These are phyloP conservation scores for Porites lutea DNA, from an alignment of 64 coral and sea anemone genomes.

Conservation along the genomic window DNA sequence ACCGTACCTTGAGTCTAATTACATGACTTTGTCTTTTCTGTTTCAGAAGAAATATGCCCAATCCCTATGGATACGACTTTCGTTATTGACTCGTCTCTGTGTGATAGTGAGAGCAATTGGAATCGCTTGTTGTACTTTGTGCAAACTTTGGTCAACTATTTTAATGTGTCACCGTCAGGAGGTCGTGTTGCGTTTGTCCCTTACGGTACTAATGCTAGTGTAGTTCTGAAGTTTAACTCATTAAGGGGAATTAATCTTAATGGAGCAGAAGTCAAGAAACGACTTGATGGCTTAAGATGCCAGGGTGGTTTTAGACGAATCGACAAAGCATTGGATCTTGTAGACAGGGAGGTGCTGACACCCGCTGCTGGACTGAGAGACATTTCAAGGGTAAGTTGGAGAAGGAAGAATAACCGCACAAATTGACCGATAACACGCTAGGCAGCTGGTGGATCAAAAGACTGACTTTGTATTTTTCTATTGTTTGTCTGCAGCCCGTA, in stretches of 20 bases:
- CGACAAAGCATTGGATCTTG: slow-evolving; percentile 65
- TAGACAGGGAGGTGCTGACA: slow-evolving; percentile 47
- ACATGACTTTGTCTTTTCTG: too few relatives aligned
- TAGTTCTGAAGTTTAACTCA: slow-evolving; percentile 59
- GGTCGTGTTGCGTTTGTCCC: slow-evolving; percentile 40
- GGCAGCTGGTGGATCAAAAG: too few relatives aligned
- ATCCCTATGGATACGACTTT: slow-evolving; percentile 20
- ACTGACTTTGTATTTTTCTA: too few relatives aligned
- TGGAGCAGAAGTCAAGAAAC: slow-evolving; percentile 5
- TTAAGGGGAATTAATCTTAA: slow-evolving; percentile 39
- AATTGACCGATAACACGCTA: too few relatives aligned
- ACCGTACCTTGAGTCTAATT: too few relatives aligned
- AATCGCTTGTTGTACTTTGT: not conserved
- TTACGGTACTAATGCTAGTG: not conserved
- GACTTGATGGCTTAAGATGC: slow-evolving; percentile 35
- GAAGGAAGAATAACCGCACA: too few relatives aligned
- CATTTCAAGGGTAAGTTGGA: slow-evolving; percentile 48
- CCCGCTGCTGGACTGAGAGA: slow-evolving; percentile 44
- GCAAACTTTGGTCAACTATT: not conserved
- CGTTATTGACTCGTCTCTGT: not conserved
- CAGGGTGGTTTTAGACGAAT: slow-evolving; percentile 60
- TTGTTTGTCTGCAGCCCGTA: not conserved
- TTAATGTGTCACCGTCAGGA: slow-evolving; percentile 10
- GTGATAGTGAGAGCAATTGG: not conserved
- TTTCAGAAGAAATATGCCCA: not conserved